Base-by-base conservation (phyloP, 2,888 invertebrate species). In the Gymnoscelis rufifasciata region DNA sequence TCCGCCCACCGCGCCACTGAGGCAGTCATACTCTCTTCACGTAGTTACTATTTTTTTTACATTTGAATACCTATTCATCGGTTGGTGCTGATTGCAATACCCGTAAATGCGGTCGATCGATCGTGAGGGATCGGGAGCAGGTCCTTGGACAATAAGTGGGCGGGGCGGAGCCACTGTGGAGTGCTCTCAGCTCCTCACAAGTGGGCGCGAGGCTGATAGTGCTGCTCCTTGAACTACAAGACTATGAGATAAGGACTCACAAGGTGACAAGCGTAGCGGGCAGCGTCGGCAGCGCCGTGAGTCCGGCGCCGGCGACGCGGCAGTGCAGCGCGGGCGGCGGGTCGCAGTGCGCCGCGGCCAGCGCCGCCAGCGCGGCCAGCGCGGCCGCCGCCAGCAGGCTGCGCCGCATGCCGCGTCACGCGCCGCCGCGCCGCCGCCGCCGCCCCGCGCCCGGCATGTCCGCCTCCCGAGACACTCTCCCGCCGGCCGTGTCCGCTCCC, bases 241-340 rank as follows among this genome's bases (percentile, higher is more conserved):
- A 7, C 14, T 19, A 5, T 19, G 19, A 2, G 3, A 3, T 2
- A 10, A 7, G 6, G 13, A 75, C 82, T 78, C 39, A 83, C 82
- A 82, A 60, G 8, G 59, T 57, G 11, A 74, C 54, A 29, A 81
- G 61, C 31, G 65, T 60, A 15, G 64, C 66, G 55, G 68, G 71
- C 51, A 82, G 69, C 59, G 78, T 72, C 60, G 83, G 82, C 66
- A 81, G 60, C 40, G 59, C 62, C 38, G 57, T 63, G 54, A 81
- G 71, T 26, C 63, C 73, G 39, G 69, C 75, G 49, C 58, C 73
- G 38, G 69, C 74, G 50, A 58, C 68, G 58, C 80, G 77, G 64
- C 82, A 82, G 29, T 59, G 55, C 27, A 79, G 64, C 38, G 42
- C 47, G 33, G 43, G 24, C 24, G 50, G 48, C 67, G 71, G 47